A percentile compares a stretch with the other conserved stretches of the same genome.
Evolutionary conservation across 2,113 vertebrate genomes (phyloP).

Genomic region (Pituophis catenifer): DNA sequence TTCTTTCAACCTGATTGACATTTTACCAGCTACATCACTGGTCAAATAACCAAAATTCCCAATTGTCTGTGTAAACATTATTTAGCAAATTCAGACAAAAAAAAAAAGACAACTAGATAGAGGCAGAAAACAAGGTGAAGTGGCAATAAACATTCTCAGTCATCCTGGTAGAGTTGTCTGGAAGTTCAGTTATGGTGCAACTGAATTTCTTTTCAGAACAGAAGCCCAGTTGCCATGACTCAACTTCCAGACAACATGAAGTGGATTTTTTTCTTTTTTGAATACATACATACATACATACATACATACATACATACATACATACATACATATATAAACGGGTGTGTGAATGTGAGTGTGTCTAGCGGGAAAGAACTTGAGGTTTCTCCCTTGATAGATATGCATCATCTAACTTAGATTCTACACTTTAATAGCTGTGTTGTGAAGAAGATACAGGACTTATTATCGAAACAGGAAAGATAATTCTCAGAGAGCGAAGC

Average conservation of each 20-base stretch:
- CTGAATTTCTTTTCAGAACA: not conserved
- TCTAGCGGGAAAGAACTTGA: not conserved
- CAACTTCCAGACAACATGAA: not conserved
- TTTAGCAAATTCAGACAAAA: not conserved
- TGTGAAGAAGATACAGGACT: not conserved
- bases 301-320: too few relatives aligned
- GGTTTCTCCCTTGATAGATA: not conserved
- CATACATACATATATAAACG: too few relatives aligned
- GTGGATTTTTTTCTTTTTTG: not conserved
- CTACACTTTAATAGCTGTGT: not conserved
- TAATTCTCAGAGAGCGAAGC: conserved; percentile 14
- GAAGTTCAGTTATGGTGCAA: not conserved
- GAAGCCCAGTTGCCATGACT: not conserved
- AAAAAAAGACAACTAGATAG: not conserved
- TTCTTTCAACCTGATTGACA: not conserved
- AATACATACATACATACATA: not conserved
- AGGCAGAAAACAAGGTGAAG: not conserved
- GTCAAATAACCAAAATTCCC: not conserved
- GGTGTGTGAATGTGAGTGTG: not conserved
- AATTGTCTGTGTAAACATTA: not conserved
- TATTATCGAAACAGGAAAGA: not conserved
- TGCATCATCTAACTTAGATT: not conserved
- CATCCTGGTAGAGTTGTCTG: not conserved
- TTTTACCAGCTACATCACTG: not conserved
- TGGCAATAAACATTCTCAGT: not conserved